Conservation (phyloP, 2,797 vertebrate species). For the Cynopterus sphinx region DNA sequence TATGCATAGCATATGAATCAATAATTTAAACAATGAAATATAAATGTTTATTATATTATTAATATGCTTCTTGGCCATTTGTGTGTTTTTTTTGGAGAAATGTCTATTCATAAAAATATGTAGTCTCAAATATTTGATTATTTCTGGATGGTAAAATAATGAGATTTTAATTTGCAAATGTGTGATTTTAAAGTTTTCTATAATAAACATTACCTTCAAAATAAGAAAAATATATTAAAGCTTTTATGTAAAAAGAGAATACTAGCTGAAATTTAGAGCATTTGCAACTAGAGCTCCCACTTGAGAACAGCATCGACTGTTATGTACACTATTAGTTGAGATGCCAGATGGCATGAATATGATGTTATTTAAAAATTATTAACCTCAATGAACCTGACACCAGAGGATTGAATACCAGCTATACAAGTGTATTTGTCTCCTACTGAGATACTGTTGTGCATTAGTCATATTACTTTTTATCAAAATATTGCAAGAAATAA, state of each 20-base stretch:
- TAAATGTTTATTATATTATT: not conserved
- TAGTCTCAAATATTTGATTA: not conserved
- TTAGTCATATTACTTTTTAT: constrained; percentile 48
- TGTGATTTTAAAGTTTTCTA: not conserved
- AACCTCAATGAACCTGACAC: constrained; percentile 16
- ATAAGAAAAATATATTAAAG: not conserved
- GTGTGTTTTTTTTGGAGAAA: not conserved
- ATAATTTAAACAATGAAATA: not conserved
- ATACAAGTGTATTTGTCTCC: not conserved
- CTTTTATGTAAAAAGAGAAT: not conserved
- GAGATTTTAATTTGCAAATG: constrained; percentile 26
- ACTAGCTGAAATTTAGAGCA: not conserved
- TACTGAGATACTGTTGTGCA: not conserved
- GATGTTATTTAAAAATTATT: constrained; percentile 19
- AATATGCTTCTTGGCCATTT: not conserved
- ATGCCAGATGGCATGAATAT: constrained; percentile 47
- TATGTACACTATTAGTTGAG: not conserved
- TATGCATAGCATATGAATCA: not conserved
- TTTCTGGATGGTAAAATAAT: constrained; percentile 13
- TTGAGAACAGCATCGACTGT: constrained; percentile 4
- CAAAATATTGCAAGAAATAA: constrained; percentile 43
- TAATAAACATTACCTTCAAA: not conserved
- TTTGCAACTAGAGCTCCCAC: not conserved
- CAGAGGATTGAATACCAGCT: not conserved
- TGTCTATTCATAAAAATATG: not conserved